A percentile compares a stretch with the other conserved stretches of the same genome.
Conservation (phyloP, 2,113 vertebrate genomes). For the Mobula hypostoma region DNA sequence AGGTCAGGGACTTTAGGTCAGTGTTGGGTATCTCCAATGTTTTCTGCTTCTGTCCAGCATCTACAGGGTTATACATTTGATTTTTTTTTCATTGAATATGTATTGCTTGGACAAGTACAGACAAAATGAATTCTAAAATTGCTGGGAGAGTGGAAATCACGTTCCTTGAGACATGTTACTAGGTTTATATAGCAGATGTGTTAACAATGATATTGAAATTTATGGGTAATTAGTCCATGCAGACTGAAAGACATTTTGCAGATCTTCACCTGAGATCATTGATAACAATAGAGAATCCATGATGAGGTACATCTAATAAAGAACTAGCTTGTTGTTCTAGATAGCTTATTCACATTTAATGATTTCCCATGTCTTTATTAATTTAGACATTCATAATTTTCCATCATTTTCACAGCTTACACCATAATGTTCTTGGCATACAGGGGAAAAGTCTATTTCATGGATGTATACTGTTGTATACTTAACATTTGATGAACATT, state of each 20-base stretch:
- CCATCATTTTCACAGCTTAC: not conserved
- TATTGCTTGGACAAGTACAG: not conserved
- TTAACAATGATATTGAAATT: not conserved
- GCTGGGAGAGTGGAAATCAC: not conserved
- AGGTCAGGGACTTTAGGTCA: no score
- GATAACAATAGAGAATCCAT: not conserved
- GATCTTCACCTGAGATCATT: not conserved
- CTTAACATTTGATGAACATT: no score
- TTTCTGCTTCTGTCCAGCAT: no score
- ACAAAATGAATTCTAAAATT: not conserved
- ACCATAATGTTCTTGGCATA: not conserved
- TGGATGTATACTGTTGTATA: no score
- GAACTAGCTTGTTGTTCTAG: not conserved
- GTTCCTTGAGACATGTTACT: not conserved
- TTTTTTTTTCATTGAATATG: not conserved
- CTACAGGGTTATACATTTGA: no score
- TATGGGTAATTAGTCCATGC: not conserved
- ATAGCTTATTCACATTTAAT: not conserved
- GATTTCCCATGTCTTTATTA: not conserved
- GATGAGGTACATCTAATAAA: not conserved
- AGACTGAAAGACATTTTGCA: not conserved
- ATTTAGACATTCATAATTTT: not conserved
- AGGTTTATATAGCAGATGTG: slow-evolving; percentile 2
- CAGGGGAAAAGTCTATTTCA: no score
- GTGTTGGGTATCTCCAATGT: no score